Conservation (phyloP, 2,888 invertebrate genomes). For the Agrotis segetum region DNA sequence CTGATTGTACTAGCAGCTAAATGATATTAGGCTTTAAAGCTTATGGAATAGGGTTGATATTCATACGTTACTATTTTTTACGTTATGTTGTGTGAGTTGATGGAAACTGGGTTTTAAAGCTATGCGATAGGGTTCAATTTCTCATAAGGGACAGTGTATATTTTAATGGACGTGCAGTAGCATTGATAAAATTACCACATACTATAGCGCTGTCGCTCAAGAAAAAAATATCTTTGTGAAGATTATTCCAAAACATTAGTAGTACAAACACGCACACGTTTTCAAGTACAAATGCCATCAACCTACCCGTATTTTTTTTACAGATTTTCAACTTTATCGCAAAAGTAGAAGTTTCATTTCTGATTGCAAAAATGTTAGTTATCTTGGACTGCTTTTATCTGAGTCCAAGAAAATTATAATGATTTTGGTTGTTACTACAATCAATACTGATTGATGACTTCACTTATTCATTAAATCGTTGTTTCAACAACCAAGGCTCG, state of each 20-base stretch:
- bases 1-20: conserved; percentile 1
- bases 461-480: neutral
- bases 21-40: neutral
- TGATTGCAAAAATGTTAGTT: no score
- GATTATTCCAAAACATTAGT: no score
- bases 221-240: neutral
- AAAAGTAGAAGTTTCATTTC: no score
- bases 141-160: neutral
- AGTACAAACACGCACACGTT: no score
- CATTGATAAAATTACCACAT: neutral
- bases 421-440: neutral
- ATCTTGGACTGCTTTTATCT: neutral
- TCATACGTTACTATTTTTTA: no score
- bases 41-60: neutral
- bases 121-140: neutral
- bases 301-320: no score
- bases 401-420: neutral
- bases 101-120: neutral
- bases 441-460: neutral
- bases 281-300: no score
- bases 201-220: neutral
- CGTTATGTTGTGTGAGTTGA: neutral
- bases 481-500: no score
- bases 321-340: no score
- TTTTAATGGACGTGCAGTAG: neutral